These are phyloP conservation scores for Phylloscopus collybita DNA, from an alignment of 2,797 vertebrate genomes.

Conservation along the genomic window DNA sequence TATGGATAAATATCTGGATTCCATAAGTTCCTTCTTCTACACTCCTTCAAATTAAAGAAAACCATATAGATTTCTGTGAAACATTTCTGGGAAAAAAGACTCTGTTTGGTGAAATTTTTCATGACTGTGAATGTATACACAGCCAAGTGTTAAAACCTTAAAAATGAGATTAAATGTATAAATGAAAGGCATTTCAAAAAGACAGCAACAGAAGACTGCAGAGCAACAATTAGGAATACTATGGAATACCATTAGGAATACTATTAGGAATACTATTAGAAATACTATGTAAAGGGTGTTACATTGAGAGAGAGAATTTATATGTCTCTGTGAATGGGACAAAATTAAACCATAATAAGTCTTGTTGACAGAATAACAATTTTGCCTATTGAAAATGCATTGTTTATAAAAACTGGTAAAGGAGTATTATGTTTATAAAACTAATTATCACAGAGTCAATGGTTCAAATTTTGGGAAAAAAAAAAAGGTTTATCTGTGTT, in stretches of 20 bases:
- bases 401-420: background rate
- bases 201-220: background rate
- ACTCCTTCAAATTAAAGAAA: background rate
- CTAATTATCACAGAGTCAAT: background rate
- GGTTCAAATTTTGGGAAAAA: background rate
- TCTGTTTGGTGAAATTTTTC: background rate
- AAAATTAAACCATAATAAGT: background rate
- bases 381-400: background rate
- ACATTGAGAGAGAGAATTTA: background rate
- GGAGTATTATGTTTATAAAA: background rate
- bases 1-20: background rate
- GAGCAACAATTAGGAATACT: background rate
- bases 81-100: background rate
- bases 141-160: conserved; percentile 7
- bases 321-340: background rate
- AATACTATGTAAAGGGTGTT: background rate
- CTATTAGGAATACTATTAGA: background rate
- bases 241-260: too few species aligned
- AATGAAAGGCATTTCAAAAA: conserved; percentile 10
- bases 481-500: background rate
- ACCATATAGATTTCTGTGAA: background rate
- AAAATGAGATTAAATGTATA: conserved; percentile 10
- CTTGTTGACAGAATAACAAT: background rate
- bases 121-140: background rate
- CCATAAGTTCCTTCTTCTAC: background rate